Percentiles rank a stretch among this genome's conserved stretches.
phyloP scores from a whole-genome alignment of 2,113 vertebrate genomes.

The Syngnathus typhle region DNA sequence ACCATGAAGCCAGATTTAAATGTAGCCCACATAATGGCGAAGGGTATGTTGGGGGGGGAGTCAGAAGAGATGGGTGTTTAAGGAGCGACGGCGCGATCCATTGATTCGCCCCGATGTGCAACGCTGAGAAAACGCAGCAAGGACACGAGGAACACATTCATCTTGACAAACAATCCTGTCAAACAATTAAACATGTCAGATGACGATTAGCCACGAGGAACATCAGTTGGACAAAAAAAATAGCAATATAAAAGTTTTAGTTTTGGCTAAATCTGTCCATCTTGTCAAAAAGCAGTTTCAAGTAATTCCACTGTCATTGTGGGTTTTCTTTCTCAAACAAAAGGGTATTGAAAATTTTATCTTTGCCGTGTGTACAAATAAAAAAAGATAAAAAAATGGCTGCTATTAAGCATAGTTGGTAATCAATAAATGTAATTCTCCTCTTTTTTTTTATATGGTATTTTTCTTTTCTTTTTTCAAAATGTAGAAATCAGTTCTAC shows the following conservation, averaged over 20 bases:
- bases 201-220: background rate
- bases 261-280: too few relatives aligned
- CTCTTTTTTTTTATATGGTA: background rate
- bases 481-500: background rate
- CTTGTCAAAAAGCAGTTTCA: background rate
- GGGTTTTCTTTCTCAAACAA: background rate
- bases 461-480: background rate
- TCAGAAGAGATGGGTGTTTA: slow-evolving; percentile 48
- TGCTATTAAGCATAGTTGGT: background rate
- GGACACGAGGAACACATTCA: background rate
- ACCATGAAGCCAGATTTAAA: slow-evolving; percentile 56
- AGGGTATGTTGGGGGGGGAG: slow-evolving; percentile 37
- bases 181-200: background rate
- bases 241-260: too few relatives aligned
- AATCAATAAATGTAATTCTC: background rate
- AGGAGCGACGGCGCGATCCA: slow-evolving; percentile 46
- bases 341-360: background rate
- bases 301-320: background rate
- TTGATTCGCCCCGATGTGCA: slow-evolving; percentile 36
- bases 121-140: slow-evolving; percentile 1
- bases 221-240: background rate
- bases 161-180: background rate
- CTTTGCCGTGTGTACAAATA: background rate
- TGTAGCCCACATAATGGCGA: slow-evolving; percentile 42
- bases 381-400: background rate